Percentiles rank a stretch among this genome's conserved stretches.
Evolutionary conservation across 1,140 invertebrate species (phyloP).

Genomic region (fruit fly (Drosophila melanogaster)): DNA sequence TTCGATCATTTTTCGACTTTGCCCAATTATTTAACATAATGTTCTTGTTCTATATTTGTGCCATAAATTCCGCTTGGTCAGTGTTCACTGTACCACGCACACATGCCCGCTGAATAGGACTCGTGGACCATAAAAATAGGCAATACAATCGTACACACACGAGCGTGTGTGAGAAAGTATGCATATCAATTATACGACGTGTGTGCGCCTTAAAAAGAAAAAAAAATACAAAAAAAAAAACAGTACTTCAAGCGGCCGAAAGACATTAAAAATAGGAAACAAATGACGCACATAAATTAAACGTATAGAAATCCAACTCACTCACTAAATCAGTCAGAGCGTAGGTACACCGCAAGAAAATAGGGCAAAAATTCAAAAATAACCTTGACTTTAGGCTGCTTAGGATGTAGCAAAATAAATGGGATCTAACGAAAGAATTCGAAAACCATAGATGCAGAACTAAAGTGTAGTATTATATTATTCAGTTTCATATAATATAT

Average conservation of each 20-base stretch:
- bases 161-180: background rate
- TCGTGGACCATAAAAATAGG: constrained; percentile 27
- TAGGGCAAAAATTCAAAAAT: background rate
- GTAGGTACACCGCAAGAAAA: constrained; percentile 2
- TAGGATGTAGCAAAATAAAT: background rate
- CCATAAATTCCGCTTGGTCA: too few species aligned
- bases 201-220: constrained; percentile 18
- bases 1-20: too few species aligned
- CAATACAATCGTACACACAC: constrained; percentile 13
- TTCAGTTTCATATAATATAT: too few species aligned
- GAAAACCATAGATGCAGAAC: background rate
- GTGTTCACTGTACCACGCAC: constrained; percentile 7
- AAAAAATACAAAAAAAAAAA: constrained; percentile 6
- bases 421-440: background rate
- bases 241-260: constrained; percentile 23
- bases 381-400: background rate
- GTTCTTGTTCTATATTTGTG: too few species aligned
- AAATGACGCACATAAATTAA: constrained; percentile 54
- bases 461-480: too few species aligned
- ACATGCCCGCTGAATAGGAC: constrained; percentile 1
- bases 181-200: constrained; percentile 50
- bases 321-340: background rate
- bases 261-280: constrained; percentile 54
- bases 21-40: too few species aligned
- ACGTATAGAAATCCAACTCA: constrained; percentile 35